Base-by-base conservation (phyloP, 2,113 vertebrate species). In the Montifringilla adamsi region DNA sequence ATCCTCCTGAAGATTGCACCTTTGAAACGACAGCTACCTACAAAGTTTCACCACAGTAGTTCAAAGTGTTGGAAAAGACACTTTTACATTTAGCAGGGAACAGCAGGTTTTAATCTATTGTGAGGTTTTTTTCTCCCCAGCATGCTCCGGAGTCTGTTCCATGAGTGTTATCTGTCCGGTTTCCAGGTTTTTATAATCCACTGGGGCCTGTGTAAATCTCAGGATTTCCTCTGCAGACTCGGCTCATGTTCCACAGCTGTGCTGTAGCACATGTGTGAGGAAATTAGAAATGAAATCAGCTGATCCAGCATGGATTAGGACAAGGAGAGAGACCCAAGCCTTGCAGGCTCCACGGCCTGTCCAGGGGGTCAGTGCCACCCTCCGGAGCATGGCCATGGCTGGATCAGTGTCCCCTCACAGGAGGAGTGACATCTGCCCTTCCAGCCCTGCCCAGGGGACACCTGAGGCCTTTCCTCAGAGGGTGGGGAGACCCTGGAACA, bases 161-260 rank as follows among this genome's bases (percentile, higher is more conserved):
- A 72, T 94, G 96, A 97, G 74, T 91, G 70, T 96, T 97, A 94
- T 97, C 95, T 97, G 96, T 97, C 93, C 95, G 15, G 96, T 94
- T 97, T 96, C 96, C 96, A 94, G 96, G 92, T 89, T 87, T 97
- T 96, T 87, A 56, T 84, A 92, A 95, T 96, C 97, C 97, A 86
- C 92, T 18, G 89, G 97, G 97, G 94, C 95, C 96, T 95, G 81
- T 94, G 96, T 95, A 97, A 97, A 97, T 96, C 97, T 85, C 80
- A 95, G 96, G 97, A 98, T 97, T 97, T 98, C 97, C 98, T 98
- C 96, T 77, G 87, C 93, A 88, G 95, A 95, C 94, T 75, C 67
- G 47, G 97, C 97, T 97, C 96, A 96, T 94, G 80, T 97, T 95
- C 95, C 97, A 89, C 97, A 98, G 98, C 97, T 98, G 97, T 62